Evolutionary conservation across 2,113 vertebrate genomes (phyloP).

Genomic region (Rostratula benghalensis): DNA sequence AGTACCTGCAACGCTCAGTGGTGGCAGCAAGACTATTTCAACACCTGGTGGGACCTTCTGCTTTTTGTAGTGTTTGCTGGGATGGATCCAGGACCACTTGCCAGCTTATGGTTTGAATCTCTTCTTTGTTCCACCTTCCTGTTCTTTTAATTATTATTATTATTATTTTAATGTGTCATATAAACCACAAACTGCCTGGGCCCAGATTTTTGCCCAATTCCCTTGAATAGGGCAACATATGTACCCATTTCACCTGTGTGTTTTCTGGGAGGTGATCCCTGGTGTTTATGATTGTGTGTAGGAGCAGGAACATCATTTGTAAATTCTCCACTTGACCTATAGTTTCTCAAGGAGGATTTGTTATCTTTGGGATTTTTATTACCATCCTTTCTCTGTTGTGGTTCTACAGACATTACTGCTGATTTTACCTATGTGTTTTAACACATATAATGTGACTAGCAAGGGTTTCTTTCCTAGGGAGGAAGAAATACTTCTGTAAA

Average conservation of each 20-base stretch:
- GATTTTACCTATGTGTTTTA: conserved; percentile 19
- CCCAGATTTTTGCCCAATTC: not conserved
- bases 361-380: conserved; percentile 36
- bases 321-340: not conserved
- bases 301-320: not conserved
- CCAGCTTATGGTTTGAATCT: conserved; percentile 49
- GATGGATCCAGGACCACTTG: conserved; percentile 57
- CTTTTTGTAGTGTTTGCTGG: conserved; percentile 47
- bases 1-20: not conserved
- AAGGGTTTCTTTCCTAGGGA: not conserved
- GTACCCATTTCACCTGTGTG: not conserved
- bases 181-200: not conserved
- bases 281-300: not conserved
- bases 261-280: not conserved
- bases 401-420: conserved; percentile 27
- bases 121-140: conserved; percentile 32
- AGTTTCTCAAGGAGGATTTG: not conserved
- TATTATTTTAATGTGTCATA: conserved; percentile 5
- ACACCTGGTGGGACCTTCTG: conserved; percentile 2
- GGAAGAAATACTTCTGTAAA: conserved; percentile 51
- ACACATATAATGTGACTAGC: not conserved
- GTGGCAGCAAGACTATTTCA: not conserved
- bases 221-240: not conserved
- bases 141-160: not conserved
- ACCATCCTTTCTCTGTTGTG: not conserved